A percentile compares a stretch with the other conserved stretches of the same genome.
phyloP scores from a whole-genome alignment of 1,140 invertebrate genomes.

The Platorchestia sp. region DNA sequence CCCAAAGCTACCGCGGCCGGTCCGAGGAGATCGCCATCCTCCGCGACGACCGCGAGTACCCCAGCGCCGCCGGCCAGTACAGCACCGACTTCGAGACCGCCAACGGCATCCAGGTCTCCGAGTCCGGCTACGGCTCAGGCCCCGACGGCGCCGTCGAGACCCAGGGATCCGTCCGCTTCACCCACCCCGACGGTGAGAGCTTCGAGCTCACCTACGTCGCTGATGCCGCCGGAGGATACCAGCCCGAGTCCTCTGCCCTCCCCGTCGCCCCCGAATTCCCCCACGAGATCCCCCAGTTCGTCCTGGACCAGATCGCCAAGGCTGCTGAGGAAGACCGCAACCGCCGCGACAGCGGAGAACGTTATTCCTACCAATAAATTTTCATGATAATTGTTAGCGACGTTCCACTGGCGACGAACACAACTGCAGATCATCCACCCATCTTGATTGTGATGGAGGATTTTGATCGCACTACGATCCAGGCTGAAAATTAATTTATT shows the following conservation, averaged over 20 bases:
- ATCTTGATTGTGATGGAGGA: neutral
- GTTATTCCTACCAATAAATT: slow-evolving; percentile 19
- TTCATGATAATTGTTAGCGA: neutral
- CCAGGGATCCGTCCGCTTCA: slow-evolving; percentile 69
- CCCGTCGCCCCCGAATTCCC: slow-evolving; percentile 70
- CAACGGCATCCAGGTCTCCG: neutral
- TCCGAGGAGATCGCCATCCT: slow-evolving; percentile 34
- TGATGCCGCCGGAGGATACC: slow-evolving; percentile 73
- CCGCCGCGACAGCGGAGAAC: slow-evolving; percentile 9
- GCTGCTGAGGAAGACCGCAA: slow-evolving; percentile 57
- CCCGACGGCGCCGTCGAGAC: slow-evolving; percentile 32
- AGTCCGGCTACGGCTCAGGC: neutral
- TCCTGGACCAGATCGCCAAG: slow-evolving; percentile 58
- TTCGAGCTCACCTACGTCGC: slow-evolving; percentile 74
- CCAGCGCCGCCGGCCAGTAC: slow-evolving; percentile 30
- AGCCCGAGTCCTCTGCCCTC: slow-evolving; percentile 73
- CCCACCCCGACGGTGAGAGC: slow-evolving; percentile 73
- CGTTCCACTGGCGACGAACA: neutral
- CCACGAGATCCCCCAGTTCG: slow-evolving; percentile 60
- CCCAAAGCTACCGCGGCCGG: neutral
- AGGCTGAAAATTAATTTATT: slow-evolving; percentile 11
- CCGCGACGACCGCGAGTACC: slow-evolving; percentile 19
- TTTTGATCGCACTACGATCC: neutral
- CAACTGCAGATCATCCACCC: neutral
- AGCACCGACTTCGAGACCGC: too few species aligned